Evolutionary conservation across 2,113 vertebrate species (phyloP).

Genomic region (Oreochromis niloticus): DNA sequence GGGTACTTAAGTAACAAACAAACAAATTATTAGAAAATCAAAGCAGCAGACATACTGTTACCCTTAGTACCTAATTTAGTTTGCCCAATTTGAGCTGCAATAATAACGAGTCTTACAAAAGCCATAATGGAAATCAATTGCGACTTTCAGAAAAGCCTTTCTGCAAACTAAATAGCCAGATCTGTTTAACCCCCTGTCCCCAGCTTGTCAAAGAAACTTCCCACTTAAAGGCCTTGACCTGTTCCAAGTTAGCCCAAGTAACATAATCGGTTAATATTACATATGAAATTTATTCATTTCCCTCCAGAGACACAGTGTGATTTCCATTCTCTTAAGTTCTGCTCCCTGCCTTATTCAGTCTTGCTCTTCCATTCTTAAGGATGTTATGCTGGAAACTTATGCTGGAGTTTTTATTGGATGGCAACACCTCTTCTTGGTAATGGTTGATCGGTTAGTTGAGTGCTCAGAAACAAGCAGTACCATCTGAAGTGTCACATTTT

Average conservation of each 20-base stretch:
- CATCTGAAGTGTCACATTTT: background rate
- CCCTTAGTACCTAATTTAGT: background rate
- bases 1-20: background rate
- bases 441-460: background rate
- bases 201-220: background rate
- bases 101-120: background rate
- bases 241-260: background rate
- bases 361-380: background rate
- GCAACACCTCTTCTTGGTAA: background rate
- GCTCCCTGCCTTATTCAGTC: background rate
- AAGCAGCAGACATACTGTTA: background rate
- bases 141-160: background rate
- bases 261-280: background rate
- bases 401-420: background rate
- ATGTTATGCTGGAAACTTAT: background rate
- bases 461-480: background rate
- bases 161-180: background rate
- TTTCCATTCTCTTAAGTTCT: background rate
- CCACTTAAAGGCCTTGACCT: background rate
- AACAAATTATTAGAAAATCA: background rate
- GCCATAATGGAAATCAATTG: background rate
- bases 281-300: background rate
- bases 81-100: background rate
- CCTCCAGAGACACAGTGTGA: background rate
- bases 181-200: background rate